Evolutionary conservation across 2,113 vertebrate genomes (phyloP), one percentile per base, ranked within the genome.

Genomic region (Triplophysa tibetana): DNA sequence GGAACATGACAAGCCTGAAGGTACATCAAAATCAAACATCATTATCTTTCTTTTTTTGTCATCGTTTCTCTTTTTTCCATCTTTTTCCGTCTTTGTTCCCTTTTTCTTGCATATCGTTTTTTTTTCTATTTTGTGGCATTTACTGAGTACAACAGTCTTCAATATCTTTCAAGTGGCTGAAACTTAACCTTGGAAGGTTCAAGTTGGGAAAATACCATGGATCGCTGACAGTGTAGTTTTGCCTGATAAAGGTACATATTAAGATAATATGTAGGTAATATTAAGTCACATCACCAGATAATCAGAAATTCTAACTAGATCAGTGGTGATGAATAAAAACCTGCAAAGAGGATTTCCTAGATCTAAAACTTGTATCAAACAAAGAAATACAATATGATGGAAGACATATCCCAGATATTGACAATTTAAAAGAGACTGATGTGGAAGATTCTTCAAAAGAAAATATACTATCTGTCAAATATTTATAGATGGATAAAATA

Each of bases 1-100:
- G 80, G 85, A 87, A 83, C 86, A 87, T 14, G 54, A 80, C 66
- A 82, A 73, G 70, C 76, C 86, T 43, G 88, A 87, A 92, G 91
- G 91, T 92, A 93, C 50, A 80, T 6, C 29, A 21, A 26, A 17
- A 54, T 33, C 45, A 61, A 60, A 8, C 26, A 56, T 0, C 41
- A 52, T 17, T 52, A 16, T 52, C 14, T 52, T 52, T 52, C 45
- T 48, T 48, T 48, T 48, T 68, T 50, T 24, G 23, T 4, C 17
- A 21, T 8, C 23, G 10, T 41, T 45, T 54, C 24, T 56, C 70
- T 58, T 62, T 66, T 64, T 61, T 45, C 21, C 54, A 61, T n/a
- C 11, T 50, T 14, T 43, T 43, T 4, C 48, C 12, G 3, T 16
- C 16, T 3, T 16, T 64, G 41, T 33, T 38, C 67, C 50, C 61